Conservation (phyloP, 2,113 vertebrate genomes). For the Proterorhinus semilunaris region DNA sequence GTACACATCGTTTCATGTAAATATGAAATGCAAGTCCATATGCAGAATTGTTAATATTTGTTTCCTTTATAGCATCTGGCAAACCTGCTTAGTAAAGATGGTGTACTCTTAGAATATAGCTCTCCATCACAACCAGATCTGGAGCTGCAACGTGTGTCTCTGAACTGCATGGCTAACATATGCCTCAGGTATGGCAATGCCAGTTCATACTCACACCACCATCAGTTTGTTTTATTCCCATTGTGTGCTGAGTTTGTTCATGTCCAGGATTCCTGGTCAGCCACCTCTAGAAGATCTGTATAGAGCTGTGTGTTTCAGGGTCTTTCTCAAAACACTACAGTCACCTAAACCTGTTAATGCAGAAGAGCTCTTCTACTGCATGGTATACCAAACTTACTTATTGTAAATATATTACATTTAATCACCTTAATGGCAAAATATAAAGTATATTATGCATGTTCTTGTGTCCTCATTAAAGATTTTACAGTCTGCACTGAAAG, state of each 20-base stretch:
- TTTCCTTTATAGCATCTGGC: constrained; percentile 78
- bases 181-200: constrained; percentile 82
- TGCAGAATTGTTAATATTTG: constrained; percentile 1
- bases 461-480: constrained; percentile 70
- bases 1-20: constrained; percentile 57
- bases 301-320: constrained; percentile 82
- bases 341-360: constrained; percentile 77
- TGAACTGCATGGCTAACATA: constrained; percentile 89
- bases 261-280: constrained; percentile 85
- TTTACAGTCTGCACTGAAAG: constrained; percentile 89
- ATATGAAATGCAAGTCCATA: not conserved
- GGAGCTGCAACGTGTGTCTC: constrained; percentile 83
- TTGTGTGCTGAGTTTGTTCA: constrained; percentile 4
- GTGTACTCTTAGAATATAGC: constrained; percentile 81
- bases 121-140: constrained; percentile 76
- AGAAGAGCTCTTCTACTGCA: constrained; percentile 88
- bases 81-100: constrained; percentile 80
- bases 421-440: not conserved
- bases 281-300: constrained; percentile 86
- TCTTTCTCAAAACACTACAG: constrained; percentile 86
- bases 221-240: not conserved
- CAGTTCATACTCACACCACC: not conserved
- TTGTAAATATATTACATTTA: not conserved
- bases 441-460: not conserved
- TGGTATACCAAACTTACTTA: constrained; percentile 65